phyloP scores from a whole-genome alignment of 1,140 invertebrate genomes.

The Delia radicum region DNA sequence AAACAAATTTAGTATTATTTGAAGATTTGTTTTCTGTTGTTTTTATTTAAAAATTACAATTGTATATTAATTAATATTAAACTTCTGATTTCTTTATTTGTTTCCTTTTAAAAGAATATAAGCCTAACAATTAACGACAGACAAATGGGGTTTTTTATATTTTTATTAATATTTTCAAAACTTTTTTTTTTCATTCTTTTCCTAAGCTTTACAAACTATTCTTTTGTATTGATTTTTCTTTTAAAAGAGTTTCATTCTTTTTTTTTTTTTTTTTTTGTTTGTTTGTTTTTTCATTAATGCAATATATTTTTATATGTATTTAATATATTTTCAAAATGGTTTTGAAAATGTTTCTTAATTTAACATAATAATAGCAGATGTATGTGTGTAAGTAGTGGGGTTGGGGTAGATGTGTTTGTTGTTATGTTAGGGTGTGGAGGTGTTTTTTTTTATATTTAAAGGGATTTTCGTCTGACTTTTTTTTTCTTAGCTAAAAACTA shows the following conservation, averaged over 20 bases:
- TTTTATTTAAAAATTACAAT: background rate
- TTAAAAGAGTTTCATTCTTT: background rate
- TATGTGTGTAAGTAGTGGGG: background rate
- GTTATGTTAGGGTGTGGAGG: too few species aligned
- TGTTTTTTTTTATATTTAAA: background rate
- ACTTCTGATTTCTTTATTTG: background rate
- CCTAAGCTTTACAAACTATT: constrained; percentile 16
- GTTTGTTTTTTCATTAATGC: background rate
- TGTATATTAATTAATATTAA: background rate
- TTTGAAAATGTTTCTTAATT: constrained; percentile 4
- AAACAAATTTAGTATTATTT: background rate
- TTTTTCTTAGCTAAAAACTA: constrained; percentile 10
- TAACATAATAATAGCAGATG: background rate
- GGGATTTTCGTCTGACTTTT: background rate
- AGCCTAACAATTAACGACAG: background rate
- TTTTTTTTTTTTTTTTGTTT: background rate
- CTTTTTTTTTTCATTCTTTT: too few species aligned
- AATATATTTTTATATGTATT: too few species aligned
- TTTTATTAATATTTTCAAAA: too few species aligned
- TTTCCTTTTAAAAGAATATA: constrained; percentile 3
- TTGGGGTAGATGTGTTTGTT: background rate
- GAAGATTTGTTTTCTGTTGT: background rate
- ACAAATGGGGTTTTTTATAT: too few species aligned
- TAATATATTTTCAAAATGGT: too few species aligned
- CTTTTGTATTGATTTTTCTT: background rate